phyloP scores from a whole-genome alignment of 92 coral and sea anemone species.

The Galaxea fascicularis region DNA sequence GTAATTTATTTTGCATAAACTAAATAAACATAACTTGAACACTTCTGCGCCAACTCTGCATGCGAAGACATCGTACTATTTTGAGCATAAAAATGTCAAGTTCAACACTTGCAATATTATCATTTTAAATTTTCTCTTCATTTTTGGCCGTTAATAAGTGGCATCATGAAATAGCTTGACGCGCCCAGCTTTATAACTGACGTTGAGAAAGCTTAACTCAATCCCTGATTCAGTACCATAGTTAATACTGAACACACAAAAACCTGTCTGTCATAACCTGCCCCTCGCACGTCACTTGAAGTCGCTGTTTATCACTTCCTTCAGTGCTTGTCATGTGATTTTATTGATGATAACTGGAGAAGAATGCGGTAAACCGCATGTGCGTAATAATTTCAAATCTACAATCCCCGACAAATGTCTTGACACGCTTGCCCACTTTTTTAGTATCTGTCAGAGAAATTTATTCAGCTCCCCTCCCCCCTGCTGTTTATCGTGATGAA shows the following conservation, averaged over 20 bases:
- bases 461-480: no score
- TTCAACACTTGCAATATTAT: background rate
- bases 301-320: background rate
- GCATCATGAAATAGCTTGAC: background rate
- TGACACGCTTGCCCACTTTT: background rate
- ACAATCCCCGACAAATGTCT: constrained; percentile 19
- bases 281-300: background rate
- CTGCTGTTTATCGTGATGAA: background rate
- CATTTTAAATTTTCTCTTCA: background rate
- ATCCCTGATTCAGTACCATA: background rate
- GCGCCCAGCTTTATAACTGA: background rate
- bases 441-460: background rate
- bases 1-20: no score
- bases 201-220: background rate
- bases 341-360: background rate
- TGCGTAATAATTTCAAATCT: background rate
- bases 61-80: background rate
- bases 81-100: background rate
- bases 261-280: background rate
- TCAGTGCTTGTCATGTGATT: background rate
- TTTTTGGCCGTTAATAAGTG: background rate
- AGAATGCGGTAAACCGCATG: background rate
- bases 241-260: no score
- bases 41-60: no score
- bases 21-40: background rate